Conservation (phyloP, 2,888 invertebrate species). For the Andrena camellia region DNA sequence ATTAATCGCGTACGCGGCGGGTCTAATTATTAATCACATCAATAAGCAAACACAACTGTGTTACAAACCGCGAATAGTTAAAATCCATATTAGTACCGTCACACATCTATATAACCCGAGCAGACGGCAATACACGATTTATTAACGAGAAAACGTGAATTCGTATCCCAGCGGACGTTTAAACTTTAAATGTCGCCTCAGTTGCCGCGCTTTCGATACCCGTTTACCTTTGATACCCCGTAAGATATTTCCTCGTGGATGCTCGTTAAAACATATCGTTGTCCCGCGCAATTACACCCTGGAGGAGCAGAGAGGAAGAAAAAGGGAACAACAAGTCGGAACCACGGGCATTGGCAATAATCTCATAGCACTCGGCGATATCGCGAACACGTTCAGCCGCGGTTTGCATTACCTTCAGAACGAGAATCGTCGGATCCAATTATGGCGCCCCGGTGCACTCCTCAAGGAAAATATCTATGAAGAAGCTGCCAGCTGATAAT, state of each 20-base stretch:
- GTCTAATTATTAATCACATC: conserved; percentile 43
- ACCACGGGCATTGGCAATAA: conserved; percentile 53
- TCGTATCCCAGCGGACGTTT: neutral
- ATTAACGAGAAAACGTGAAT: neutral
- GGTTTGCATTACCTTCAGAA: conserved; percentile 53
- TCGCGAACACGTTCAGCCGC: conserved; percentile 25
- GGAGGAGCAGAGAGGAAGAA: neutral
- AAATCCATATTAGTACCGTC: conserved; percentile 19
- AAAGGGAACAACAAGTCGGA: neutral
- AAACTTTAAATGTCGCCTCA: conserved; percentile 3
- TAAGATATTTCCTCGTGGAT: neutral
- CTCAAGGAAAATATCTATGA: conserved; percentile 59
- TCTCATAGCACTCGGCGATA: conserved; percentile 35
- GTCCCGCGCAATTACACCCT: conserved; percentile 34
- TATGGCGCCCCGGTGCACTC: conserved; percentile 38
- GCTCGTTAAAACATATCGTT: conserved; percentile 46
- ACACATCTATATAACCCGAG: neutral
- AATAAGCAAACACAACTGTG: conserved; percentile 6
- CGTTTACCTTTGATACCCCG: conserved; percentile 18
- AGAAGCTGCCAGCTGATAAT: conserved; percentile 66
- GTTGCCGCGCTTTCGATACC: neutral
- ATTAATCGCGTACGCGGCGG: conserved; percentile 17
- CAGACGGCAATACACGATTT: conserved; percentile 25
- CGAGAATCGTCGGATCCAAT: conserved; percentile 66
- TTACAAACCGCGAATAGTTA: neutral